Conservation (phyloP, 2,888 invertebrate species). For the Buathra laborator region DNA sequence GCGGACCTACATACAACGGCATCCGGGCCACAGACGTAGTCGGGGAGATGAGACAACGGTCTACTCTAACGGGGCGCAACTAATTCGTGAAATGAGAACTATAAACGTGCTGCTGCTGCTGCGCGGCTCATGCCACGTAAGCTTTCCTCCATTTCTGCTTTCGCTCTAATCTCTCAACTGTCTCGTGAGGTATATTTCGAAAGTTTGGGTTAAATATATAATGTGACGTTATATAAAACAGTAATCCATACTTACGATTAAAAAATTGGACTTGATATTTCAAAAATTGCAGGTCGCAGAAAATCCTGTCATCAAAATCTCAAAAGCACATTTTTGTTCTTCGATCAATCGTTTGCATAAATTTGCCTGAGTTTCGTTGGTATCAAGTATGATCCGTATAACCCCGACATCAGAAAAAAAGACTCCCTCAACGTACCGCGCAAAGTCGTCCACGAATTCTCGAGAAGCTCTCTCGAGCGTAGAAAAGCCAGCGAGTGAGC, state of each 20-base stretch:
- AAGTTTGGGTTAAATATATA: too few species aligned
- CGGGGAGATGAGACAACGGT: slow-evolving; percentile 58
- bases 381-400: slow-evolving; percentile 14
- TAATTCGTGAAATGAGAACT: slow-evolving; percentile 76
- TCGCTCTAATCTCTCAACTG: slow-evolving; percentile 48
- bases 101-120: slow-evolving; percentile 44
- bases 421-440: too few species aligned
- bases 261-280: too few species aligned
- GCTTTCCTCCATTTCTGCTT: slow-evolving; percentile 52
- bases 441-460: slow-evolving; percentile 38
- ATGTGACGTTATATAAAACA: too few species aligned
- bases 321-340: too few species aligned
- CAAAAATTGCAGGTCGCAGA: too few species aligned
- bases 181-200: slow-evolving; percentile 19
- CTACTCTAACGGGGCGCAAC: slow-evolving; percentile 78
- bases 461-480: slow-evolving; percentile 57
- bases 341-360: slow-evolving; percentile 38
- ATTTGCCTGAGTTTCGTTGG: slow-evolving; percentile 47
- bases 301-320: too few species aligned
- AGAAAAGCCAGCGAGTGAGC: slow-evolving; percentile 46
- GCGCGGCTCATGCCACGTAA: slow-evolving; percentile 39
- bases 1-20: slow-evolving; percentile 61
- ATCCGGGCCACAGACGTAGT: slow-evolving; percentile 52
- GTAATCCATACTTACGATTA: too few species aligned
- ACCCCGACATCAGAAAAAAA: slow-evolving; percentile 1